Conservation (phyloP, 1,140 invertebrate genomes). For the Platorchestia sp. region DNA sequence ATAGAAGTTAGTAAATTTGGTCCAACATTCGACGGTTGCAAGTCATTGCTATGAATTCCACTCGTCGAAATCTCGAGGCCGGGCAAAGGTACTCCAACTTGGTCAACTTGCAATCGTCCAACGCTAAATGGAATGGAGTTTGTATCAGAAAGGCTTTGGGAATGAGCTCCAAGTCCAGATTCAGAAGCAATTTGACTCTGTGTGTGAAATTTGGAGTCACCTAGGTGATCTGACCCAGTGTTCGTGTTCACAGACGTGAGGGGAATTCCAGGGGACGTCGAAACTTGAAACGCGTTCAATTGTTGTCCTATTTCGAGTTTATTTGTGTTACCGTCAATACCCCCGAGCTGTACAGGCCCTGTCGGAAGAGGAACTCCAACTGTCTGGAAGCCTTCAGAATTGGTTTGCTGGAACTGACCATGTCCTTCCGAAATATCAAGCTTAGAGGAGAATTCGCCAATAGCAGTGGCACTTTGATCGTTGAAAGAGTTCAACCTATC, state of each 20-base stretch:
- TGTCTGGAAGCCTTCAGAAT: not conserved
- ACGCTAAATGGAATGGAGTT: not conserved
- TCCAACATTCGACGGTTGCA: not conserved
- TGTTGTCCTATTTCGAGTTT: not conserved
- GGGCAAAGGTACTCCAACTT: constrained; percentile 11
- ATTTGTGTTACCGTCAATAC: not conserved
- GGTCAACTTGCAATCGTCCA: not conserved
- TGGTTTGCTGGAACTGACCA: not conserved
- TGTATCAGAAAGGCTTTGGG: not conserved
- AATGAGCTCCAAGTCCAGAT: not conserved
- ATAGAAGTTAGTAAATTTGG: not conserved
- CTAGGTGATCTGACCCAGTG: not conserved
- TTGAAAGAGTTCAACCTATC: not conserved
- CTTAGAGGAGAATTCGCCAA: not conserved
- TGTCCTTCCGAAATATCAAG: not conserved
- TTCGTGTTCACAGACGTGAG: not conserved
- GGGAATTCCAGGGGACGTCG: not conserved
- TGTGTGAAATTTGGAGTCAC: not conserved
- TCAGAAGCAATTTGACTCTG: not conserved
- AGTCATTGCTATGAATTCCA: not conserved
- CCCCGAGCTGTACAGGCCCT: not conserved
- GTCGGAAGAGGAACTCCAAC: constrained; percentile 1
- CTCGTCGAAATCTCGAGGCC: not conserved
- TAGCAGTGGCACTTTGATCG: not conserved
- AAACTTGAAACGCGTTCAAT: not conserved